Base-by-base conservation (phyloP, 2,797 vertebrate genomes). In the Mycteria americana region DNA sequence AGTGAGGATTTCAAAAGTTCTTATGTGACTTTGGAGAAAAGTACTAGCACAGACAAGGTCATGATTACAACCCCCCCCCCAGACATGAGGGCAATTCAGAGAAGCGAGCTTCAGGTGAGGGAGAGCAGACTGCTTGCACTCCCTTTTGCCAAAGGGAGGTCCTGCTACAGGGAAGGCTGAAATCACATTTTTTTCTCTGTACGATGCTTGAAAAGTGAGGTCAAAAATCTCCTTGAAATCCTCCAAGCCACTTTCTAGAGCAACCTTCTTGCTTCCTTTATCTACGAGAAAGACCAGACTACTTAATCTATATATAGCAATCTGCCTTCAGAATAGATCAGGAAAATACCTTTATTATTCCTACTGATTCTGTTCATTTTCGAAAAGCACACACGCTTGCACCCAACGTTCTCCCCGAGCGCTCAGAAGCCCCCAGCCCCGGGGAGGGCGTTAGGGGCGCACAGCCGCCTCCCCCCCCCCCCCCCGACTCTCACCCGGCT, bases 401-500 rank as follows among this genome's bases (percentile, higher is more conserved):
- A 33, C 31, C 0, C 2, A 13, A 11, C 27, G 1, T 5, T 1
- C 4, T 7, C 39, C 83, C 37, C 22, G 13, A 13, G 0, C 18
- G 8, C 48, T 25, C 28, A 7, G 41, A 6, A 8, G 10, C 77
- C 63, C 48, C 1, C 3, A 41, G 7, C 41, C 31, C 4, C 5
- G 11, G 3, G 13, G 9, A 23, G 18, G 6, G 11, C 3, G 1
- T 10, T 10, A 1, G 73, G 82, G 30, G 35, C 70, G 2, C 35
- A 3, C 18, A 12, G 6, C 41, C 17, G 2, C 8, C 31, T 35
- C 19, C 7, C 1, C 15, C 41, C 17, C 2, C 8, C 31, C 35
- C 19, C 7, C 1, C 15, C 63, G 33, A 37, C 57, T 5, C 56
- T 94, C 98, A 99, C 99, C 99, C 54, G 99, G 99, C 84, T 99